A percentile compares a stretch with the other conserved stretches of the same genome.
Evolutionary conservation across 2,888 invertebrate genomes (phyloP).

Genomic region (Gastrophysa polygoni): DNA sequence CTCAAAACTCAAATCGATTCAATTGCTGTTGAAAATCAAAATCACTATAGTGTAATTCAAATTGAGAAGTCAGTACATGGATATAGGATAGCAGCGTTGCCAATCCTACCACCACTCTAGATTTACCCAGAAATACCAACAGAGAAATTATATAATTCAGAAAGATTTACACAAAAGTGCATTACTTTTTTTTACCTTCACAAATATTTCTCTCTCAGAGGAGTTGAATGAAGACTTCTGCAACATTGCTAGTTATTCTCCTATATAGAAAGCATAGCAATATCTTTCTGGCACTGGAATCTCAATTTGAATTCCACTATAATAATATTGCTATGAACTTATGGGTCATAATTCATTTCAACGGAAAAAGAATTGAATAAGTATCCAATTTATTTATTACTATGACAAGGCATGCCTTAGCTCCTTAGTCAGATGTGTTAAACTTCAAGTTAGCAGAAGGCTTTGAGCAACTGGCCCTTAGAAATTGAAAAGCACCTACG

Average conservation of each 20-base stretch:
- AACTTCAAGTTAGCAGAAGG: not conserved
- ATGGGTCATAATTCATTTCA: not conserved
- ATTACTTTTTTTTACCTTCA: too few relatives aligned
- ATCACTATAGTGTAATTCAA: not conserved
- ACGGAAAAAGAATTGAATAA: not conserved
- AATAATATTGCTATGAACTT: not conserved
- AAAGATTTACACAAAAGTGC: too few relatives aligned
- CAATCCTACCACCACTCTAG: too few relatives aligned
- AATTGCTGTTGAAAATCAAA: not conserved
- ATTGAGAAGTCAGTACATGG: not conserved
- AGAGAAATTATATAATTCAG: too few relatives aligned
- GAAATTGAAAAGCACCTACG: not conserved
- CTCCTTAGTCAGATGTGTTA: not conserved
- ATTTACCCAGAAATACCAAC: too few relatives aligned
- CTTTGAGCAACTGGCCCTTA: not conserved
- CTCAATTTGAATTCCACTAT: not conserved
- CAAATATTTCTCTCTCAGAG: too few relatives aligned
- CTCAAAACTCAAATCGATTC: not conserved
- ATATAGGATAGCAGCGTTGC: too few relatives aligned
- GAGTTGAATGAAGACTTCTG: too few relatives aligned
- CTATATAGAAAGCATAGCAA: too few relatives aligned
- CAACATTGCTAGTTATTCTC: not conserved
- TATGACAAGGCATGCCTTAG: not conserved
- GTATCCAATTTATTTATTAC: constrained; percentile 1
- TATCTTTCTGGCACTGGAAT: too few relatives aligned